Evolutionary conservation across 2,888 invertebrate genomes (phyloP).

Genomic region (Globia sparganii): DNA sequence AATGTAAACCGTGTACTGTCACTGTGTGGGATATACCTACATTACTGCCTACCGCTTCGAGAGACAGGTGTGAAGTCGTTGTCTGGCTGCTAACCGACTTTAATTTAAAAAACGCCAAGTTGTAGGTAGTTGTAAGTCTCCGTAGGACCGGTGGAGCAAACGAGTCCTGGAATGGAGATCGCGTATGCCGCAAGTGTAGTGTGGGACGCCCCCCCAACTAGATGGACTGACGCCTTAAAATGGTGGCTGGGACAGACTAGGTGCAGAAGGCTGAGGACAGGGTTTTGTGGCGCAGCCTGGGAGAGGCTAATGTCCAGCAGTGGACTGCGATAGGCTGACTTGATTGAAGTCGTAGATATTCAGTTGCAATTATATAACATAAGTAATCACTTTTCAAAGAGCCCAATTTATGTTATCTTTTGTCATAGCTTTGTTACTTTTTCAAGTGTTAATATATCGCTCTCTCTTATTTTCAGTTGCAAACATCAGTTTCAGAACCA

Average conservation of each 20-base stretch:
- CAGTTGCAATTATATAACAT: neutral
- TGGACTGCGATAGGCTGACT: neutral
- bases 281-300: neutral
- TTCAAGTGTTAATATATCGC: neutral
- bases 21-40: neutral
- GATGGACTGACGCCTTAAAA: too few relatives aligned
- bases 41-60: neutral
- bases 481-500: slow-evolving; percentile 55
- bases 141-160: neutral
- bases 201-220: neutral
- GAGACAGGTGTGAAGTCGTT: neutral
- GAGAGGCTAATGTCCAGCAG: neutral
- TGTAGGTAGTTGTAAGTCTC: neutral
- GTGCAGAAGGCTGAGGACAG: neutral
- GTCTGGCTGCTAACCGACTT: neutral
- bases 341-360: neutral
- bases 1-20: neutral
- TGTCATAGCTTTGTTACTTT: neutral
- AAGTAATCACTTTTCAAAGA: neutral
- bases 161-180: neutral
- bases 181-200: neutral
- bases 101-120: neutral
- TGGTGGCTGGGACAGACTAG: neutral
- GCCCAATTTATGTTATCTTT: neutral
- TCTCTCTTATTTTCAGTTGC: slow-evolving; percentile 53